These are phyloP conservation scores for Catharus ustulatus DNA, from an alignment of 2,797 vertebrate genomes.

Conservation along the genomic window DNA sequence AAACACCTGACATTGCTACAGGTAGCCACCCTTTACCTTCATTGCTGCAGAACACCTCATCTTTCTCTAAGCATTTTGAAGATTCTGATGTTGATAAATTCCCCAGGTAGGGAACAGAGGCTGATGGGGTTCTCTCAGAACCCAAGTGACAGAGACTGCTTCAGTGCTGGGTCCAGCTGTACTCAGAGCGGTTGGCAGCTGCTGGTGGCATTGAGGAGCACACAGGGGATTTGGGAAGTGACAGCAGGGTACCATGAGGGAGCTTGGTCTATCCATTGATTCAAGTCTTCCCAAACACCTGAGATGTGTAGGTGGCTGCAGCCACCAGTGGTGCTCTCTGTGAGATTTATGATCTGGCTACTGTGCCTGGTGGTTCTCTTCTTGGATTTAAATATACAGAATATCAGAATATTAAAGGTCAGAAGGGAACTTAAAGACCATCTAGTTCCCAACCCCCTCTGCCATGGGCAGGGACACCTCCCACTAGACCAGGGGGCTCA, in stretches of 20 bases:
- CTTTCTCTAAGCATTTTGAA: neutral
- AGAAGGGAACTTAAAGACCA: neutral
- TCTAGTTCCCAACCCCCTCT: neutral
- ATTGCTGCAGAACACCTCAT: neutral
- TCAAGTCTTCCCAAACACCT: rapidly evolving
- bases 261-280: rapidly evolving
- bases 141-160: neutral
- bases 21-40: neutral
- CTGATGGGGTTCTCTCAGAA: neutral
- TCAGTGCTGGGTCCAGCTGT: neutral
- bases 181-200: neutral
- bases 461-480: neutral
- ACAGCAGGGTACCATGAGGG: rapidly evolving
- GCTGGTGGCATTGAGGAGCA: neutral
- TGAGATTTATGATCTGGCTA: neutral
- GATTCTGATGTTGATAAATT: rapidly evolving
- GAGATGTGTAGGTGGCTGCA: rapidly evolving
- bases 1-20: neutral
- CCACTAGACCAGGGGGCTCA: neutral
- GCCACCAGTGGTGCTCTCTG: neutral
- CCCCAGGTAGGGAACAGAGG: neutral
- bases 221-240: rapidly evolving
- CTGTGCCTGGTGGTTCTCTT: neutral
- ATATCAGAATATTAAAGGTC: neutral
- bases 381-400: neutral